Conservation (phyloP, 1,140 invertebrate species). For the Drosophila pruinosa region DNA sequence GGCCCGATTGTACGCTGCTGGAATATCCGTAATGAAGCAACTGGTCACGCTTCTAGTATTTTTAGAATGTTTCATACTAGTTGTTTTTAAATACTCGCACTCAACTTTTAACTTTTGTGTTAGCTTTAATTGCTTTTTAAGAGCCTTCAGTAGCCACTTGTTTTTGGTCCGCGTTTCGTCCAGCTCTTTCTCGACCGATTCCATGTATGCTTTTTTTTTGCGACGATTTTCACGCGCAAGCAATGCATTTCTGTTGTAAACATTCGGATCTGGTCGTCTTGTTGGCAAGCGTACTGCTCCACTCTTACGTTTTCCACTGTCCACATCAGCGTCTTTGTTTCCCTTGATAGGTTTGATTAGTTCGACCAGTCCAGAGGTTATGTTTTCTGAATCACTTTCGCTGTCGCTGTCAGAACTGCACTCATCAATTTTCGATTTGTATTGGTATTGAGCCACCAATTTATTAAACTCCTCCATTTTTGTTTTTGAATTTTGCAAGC, state of each 20-base stretch:
- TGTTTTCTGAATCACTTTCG: constrained; percentile 33
- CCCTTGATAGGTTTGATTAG: background rate
- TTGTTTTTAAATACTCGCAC: constrained; percentile 84
- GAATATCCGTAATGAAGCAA: background rate
- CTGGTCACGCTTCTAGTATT: background rate
- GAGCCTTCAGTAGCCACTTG: constrained; percentile 81
- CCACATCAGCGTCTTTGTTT: background rate
- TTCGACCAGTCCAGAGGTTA: constrained; percentile 11
- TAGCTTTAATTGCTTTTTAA: constrained; percentile 83
- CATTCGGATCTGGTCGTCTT: constrained; percentile 64
- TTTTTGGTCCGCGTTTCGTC: constrained; percentile 83
- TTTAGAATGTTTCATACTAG: constrained; percentile 34
- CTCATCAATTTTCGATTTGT: constrained; percentile 41
- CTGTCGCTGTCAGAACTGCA: constrained; percentile 41
- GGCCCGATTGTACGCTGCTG: constrained; percentile 1
- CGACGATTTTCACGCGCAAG: constrained; percentile 85
- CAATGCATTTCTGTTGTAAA: constrained; percentile 83
- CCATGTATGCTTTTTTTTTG: constrained; percentile 85
- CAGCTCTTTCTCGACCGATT: constrained; percentile 84
- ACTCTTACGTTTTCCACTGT: constrained; percentile 29
- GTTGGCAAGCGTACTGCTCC: constrained; percentile 54
- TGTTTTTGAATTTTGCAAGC: constrained; percentile 46
- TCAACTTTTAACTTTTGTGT: constrained; percentile 83
- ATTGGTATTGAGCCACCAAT: constrained; percentile 46
- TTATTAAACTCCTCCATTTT: constrained; percentile 53